Base-by-base conservation (phyloP, 2,113 vertebrate species). In the Halcyon senegalensis region DNA sequence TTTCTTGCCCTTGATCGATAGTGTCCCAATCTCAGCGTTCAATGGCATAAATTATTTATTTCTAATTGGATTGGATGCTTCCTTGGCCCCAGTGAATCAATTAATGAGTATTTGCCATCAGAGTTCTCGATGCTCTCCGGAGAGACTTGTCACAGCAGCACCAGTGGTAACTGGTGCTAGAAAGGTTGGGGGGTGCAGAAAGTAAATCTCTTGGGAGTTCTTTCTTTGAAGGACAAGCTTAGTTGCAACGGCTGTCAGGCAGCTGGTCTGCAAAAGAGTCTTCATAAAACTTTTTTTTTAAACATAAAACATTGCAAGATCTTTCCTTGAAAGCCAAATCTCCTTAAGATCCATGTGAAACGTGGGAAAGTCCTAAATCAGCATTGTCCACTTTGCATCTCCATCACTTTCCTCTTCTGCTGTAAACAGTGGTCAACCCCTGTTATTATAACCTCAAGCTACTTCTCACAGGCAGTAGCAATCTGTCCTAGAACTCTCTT, bases 1-100 rank as follows among this genome's bases (percentile, higher is more conserved):
- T 81, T 50, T 74, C 39, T 24, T 8, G 27, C 43, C 64, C 48
- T 15, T 37, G 50, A 82, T 97, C 98, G 7, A 97, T 97, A 84
- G 21, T 16, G 14, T 4, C 64, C 87, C 69, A 55, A 12, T 67
- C 80, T 46, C 33, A 2, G 16, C 4, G 13, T n/a, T 39, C 28
- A 1, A 83, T 82, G 31, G 37, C 70, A 20, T 97, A 64, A 85
- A 97, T 97, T 96, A 97, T 96, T 97, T 67, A 96, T 83, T 55
- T 67, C 93, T 94, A 94, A 89, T 85, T 87, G 87, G 75, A 85
- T 9, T 21, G 11, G 83, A 63, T 78, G 83, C 84, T 73, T 92
- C 90, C 66, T 55, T 31, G 33, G 41, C 68, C 33, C 66, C 12
- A 11, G 30, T 13, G 44, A 96, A 97, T 98, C 96, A 95, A 98